These are phyloP conservation scores for Myrmecobius fasciatus DNA, from an alignment of 2,113 vertebrate species.

Conservation along the genomic window DNA sequence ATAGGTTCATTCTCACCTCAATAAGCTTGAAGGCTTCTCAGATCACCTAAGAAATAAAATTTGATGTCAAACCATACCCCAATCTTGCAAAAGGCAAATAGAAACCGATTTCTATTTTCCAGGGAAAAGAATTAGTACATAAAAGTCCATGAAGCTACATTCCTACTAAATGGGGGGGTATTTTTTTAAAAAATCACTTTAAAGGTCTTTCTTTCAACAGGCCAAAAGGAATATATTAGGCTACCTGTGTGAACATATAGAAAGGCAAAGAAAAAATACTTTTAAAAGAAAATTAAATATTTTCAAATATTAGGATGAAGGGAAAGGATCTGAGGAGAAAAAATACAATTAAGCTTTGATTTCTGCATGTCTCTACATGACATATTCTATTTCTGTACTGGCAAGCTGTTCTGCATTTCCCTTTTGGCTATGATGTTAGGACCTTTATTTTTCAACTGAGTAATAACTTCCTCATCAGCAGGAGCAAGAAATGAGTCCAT, in stretches of 20 bases:
- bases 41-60: not conserved
- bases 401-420: not conserved
- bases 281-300: not conserved
- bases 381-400: not conserved
- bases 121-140: not conserved
- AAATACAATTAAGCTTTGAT: not conserved
- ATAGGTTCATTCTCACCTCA: not conserved
- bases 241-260: not conserved
- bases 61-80: not conserved
- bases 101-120: not conserved
- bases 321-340: not conserved
- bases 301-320: not conserved
- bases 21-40: not conserved
- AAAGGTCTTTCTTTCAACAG: not conserved
- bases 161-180: not conserved
- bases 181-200: not conserved
- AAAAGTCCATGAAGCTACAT: not conserved
- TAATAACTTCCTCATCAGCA: not conserved
- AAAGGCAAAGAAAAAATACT: not conserved
- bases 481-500: not conserved
- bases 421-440: not conserved
- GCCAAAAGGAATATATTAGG: not conserved
- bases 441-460: not conserved
- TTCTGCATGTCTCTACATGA: not conserved
- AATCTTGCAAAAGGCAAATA: not conserved